Evolutionary conservation across 2,888 invertebrate species (phyloP), one percentile per base, ranked within the genome.

Genomic region (Sminthurides aquaticus): DNA sequence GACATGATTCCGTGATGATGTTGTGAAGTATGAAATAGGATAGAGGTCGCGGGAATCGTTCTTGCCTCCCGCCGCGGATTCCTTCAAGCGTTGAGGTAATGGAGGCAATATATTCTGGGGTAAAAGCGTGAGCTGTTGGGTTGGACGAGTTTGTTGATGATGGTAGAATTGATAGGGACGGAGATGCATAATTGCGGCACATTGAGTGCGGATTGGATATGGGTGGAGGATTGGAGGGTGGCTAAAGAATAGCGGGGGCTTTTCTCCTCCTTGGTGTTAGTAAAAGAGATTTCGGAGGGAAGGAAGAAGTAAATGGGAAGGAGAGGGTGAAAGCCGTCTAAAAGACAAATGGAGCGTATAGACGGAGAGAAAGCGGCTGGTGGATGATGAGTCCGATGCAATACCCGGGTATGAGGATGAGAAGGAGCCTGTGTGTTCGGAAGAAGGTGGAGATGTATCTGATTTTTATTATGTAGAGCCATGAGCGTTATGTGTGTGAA

Each of bases 301-400:
- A 52, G 52, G 24, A 20, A 22, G n/a, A 22, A 56, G 56, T 18
- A 22, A 25, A 26, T 3, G 26, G 25, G n/a, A 22, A 56, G 56
- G 26, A 22, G 26, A 26, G 25, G 26, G 25, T 56, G 56, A 26
- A 56, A 24, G 56, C 24, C 43, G 43, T 34, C 43, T 34, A 34
- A 34, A 34, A 34, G 43, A 34, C 43, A 34, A n/a, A 34, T 34
- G 43, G 15, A 11, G 43, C 43, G 43, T 34, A 15, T 15, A 34
- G 22, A 8, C n/a, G 52, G n/a, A 52, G n/a, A 20, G 56, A 26
- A 56, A 24, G 56, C 24, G 25, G 56, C 24, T 56, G 56, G 56
- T 56, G 26, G 56, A 22, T 20, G 26, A 56, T 22, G 26, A 25
- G 56, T 18, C 22, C 18, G 56, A 56, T 56, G 56, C 2, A 22